Evolutionary conservation across 2,888 invertebrate genomes (phyloP), one percentile per base, ranked within the genome.

Genomic region (Operophtera brumata): DNA sequence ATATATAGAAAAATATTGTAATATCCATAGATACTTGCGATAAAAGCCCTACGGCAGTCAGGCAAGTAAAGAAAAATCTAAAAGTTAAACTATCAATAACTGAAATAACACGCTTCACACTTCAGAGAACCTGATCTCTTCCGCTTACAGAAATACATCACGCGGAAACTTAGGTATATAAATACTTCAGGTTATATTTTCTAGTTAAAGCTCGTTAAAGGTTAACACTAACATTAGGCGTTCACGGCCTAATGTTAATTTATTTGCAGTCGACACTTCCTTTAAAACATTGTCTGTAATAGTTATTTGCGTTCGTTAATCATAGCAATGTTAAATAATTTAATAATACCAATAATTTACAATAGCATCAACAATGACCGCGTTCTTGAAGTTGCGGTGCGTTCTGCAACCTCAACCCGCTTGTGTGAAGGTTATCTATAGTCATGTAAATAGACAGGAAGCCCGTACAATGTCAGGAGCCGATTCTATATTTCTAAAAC

Each of bases 381-480:
- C 54, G 55, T 59, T 55, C 55, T 48, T 55, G 48, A 52, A 68
- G 66, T 66, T 70, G 69, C 71, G 67, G 72, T 71, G 64, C 67
- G 71, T 71, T 74, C 72, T 65, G 62, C 72, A 86, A 80, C 88
- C 88, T 88, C 86, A 86, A 86, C 86, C 86, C 77, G 85, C 69
- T 85, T 84, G 77, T 78, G 74, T 76, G 87, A 86, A 87, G 87
- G 87, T 71, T 82, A 80, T 73, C 78, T 75, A 85, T 84, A 86
- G 82, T 77, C 76, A 86, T 84, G 85, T 77, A 76, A 65, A 87
- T 86, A 86, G 80, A 79, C 86, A 88, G 86, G 87, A 87, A 88
- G 81, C 80, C 67, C 65, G 71, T 65, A 77, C 86, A 86, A 85
- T 87, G 86, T 77, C 85, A 85, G 80, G 75, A 84, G 73, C 62